Evolutionary conservation across 2,888 invertebrate species (phyloP), one percentile per base, ranked within the genome.

Genomic region (Aphidoletes aphidimyza): DNA sequence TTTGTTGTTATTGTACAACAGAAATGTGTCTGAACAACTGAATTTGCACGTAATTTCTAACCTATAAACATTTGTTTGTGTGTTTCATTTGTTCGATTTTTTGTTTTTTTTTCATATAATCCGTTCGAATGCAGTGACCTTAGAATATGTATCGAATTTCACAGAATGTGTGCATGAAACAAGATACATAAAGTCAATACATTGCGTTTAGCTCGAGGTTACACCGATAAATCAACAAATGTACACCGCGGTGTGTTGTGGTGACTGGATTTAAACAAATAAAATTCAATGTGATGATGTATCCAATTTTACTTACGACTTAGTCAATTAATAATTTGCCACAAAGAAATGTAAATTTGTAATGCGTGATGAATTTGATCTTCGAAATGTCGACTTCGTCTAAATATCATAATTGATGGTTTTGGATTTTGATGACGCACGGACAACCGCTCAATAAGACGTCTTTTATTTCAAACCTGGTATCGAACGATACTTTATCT

Each of bases 391-490:
- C 54, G 11, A 54, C 5, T 54, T 54, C 69, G 26, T 69, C 30
- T 69, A 69, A 69, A 30, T 69, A 69, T 69, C 69, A 69, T n/a
- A 69, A 69, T 69, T 69, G 69, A 30, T 69, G 69, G 69, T 9
- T n/a, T n/a, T 69, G 69, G 69, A 30, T 11, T n/a, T 69, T 30
- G 54, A 54, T 69, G 69, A 69, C 69, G 69, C 69, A 69, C 69
- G 11, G n/a, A n/a, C n/a, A n/a, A n/a, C n/a, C 22, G n/a, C 54
- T 5, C 11, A 54, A 11, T 11, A 54, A 54, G 2, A 17, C 8
- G 17, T 47, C 26, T 69, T 30, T 30, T 14, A 11, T 69, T 30
- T 30, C 17, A 30, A 69, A 30, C 42, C 14, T 6, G 6, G 42
- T 26, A 17, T 11, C 14, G 2, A 30, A 30, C 30, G 34, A 69